Conservation (phyloP, 2,888 invertebrate species). For the Agonopterix heracliana region DNA sequence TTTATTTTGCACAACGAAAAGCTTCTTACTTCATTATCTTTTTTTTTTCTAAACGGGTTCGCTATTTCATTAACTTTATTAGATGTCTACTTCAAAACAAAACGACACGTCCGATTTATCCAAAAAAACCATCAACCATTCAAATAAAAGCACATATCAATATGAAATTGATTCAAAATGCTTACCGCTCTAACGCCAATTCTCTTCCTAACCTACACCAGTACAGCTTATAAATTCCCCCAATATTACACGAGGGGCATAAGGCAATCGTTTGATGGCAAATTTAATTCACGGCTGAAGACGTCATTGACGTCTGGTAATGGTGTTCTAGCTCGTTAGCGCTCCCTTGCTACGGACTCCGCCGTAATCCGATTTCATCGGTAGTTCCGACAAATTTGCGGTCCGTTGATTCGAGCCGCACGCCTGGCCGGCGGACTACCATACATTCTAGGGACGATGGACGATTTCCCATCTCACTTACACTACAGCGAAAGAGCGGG, state of each 20-base stretch:
- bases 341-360: constrained; percentile 46
- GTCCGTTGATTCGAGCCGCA: constrained; percentile 50
- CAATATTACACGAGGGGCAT: neutral
- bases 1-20: no score
- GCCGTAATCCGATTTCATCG: constrained; percentile 67
- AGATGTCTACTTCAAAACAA: no score
- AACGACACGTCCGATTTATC: no score
- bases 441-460: constrained; percentile 15
- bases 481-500: constrained; percentile 21
- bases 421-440: constrained; percentile 32
- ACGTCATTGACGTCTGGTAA: constrained; percentile 48
- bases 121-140: no score
- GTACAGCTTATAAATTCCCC: neutral
- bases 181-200: no score
- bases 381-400: constrained; percentile 70
- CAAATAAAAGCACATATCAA: no score
- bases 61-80: no score
- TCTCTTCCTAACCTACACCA: no score
- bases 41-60: no score
- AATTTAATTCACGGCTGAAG: constrained; percentile 42
- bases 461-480: constrained; percentile 22
- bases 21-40: no score
- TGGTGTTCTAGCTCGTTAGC: constrained; percentile 59
- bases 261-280: constrained; percentile 25
- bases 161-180: no score